phyloP scores from a whole-genome alignment of 2,113 vertebrate species.

The Cyprinus carpio region DNA sequence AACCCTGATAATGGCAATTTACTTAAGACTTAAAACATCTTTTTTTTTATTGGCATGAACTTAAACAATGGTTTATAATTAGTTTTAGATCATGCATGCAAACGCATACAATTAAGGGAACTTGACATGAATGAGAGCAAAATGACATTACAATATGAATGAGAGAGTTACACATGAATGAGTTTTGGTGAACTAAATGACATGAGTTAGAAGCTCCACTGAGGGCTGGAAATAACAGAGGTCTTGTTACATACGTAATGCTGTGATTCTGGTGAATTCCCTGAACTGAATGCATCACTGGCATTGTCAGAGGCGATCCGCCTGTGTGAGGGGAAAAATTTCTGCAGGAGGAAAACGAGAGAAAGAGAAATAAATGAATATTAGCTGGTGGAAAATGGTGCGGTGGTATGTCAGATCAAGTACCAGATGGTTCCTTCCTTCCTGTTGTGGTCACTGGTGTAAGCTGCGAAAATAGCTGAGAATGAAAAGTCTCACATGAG shows the following conservation, averaged over 20 bases:
- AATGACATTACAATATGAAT: not conserved
- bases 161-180: not conserved
- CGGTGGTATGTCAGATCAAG: not conserved
- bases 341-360: conserved; percentile 56
- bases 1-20: not conserved
- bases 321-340: conserved; percentile 60
- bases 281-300: conserved; percentile 56
- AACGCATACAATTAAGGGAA: not conserved
- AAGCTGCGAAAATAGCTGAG: not conserved
- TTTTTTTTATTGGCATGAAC: not conserved
- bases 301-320: conserved; percentile 66
- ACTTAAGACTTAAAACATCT: not conserved
- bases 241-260: conserved; percentile 58
- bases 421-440: conserved; percentile 25
- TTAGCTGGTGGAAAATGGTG: not conserved
- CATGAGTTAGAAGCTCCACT: not conserved
- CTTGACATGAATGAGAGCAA: not conserved
- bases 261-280: conserved; percentile 56
- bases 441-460: not conserved
- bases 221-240: not conserved
- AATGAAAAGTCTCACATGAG: not conserved
- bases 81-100: not conserved
- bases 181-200: not conserved
- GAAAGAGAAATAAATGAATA: not conserved
- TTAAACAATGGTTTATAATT: not conserved